Evolutionary conservation across 2,113 vertebrate species (phyloP).

Genomic region (Piaya cayana): DNA sequence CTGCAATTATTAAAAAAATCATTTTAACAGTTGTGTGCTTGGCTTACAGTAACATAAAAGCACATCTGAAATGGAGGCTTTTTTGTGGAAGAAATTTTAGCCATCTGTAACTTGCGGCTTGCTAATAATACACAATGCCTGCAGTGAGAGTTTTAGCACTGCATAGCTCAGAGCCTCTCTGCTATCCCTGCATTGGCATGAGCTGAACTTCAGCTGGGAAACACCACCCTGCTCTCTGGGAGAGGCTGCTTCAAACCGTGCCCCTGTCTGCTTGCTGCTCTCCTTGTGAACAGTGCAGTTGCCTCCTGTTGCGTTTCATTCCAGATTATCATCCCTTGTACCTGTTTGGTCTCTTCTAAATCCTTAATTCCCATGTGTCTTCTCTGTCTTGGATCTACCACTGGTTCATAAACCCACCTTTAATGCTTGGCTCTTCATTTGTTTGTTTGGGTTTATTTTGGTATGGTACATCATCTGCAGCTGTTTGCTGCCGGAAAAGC

Average conservation of each 20-base stretch:
- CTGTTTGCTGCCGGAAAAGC: not conserved
- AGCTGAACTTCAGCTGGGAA: not conserved
- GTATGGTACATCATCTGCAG: not conserved
- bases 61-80: not conserved
- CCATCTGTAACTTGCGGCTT: not conserved
- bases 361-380: not conserved
- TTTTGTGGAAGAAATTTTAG: not conserved
- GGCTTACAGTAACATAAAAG: not conserved
- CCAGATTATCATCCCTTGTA: not conserved
- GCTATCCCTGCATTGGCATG: not conserved
- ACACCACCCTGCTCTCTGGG: not conserved
- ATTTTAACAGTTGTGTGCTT: not conserved
- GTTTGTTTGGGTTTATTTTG: not conserved
- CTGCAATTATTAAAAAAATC: not conserved
- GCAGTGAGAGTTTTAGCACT: not conserved
- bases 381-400: not conserved
- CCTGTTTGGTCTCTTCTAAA: not conserved
- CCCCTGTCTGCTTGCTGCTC: not conserved
- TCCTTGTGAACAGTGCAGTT: not conserved
- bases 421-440: not conserved
- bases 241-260: rapidly evolving
- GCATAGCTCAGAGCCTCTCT: not conserved
- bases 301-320: not conserved
- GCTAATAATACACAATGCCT: not conserved
- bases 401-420: not conserved